Percentiles rank a stretch among this genome's conserved stretches.
Conservation (phyloP, 2,113 vertebrate species). For the Plecturocebus donacophilus region DNA sequence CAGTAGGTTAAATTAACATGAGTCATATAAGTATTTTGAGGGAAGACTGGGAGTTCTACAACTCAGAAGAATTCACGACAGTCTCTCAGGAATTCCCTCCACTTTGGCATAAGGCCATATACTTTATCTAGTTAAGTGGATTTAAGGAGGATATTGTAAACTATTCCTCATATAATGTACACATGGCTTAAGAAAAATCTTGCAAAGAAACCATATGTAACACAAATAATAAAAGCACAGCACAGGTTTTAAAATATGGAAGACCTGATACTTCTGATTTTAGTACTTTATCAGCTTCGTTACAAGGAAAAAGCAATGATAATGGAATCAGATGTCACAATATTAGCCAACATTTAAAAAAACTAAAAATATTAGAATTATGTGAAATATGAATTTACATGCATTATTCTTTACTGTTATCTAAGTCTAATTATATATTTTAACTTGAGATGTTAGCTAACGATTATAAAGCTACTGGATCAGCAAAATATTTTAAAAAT, state of each 20-base stretch:
- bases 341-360: background rate
- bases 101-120: background rate
- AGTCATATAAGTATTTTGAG: background rate
- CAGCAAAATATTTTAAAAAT: conserved; percentile 44
- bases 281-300: background rate
- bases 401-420: background rate
- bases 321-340: background rate
- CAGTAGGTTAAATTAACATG: background rate
- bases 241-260: background rate
- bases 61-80: background rate
- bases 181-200: conserved; percentile 27
- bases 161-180: background rate
- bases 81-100: background rate
- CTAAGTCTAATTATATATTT: background rate
- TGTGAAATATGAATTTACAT: conserved; percentile 13
- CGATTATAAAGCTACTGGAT: background rate
- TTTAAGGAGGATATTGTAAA: conserved; percentile 21
- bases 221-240: background rate
- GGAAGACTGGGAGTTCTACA: background rate
- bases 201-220: background rate
- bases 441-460: background rate
- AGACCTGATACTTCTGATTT: background rate
- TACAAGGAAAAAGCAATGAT: background rate
- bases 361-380: conserved; percentile 9
- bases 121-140: background rate